Percentiles rank a stretch among this genome's conserved stretches.
phyloP scores from a whole-genome alignment of 1,140 invertebrate genomes.

The Ganaspis sp. region DNA sequence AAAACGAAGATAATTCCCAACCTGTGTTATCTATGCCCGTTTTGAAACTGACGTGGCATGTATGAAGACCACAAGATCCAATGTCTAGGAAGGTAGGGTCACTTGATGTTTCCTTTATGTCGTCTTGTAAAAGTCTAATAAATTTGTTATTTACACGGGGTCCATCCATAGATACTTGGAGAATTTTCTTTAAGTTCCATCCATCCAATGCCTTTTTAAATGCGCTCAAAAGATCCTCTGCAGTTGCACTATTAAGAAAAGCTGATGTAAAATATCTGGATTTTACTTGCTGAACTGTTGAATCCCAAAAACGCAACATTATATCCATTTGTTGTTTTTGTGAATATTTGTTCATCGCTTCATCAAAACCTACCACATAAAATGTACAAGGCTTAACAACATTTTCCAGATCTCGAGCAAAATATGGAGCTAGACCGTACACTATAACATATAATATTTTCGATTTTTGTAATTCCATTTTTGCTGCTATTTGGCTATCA shows the following conservation, averaged over 20 bases:
- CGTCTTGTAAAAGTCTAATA: background rate
- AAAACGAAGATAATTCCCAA: background rate
- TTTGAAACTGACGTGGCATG: background rate
- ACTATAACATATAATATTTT: slow-evolving; percentile 7
- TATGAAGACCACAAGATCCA: background rate
- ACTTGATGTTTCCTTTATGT: background rate
- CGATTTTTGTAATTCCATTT: background rate
- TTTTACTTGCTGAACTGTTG: slow-evolving; percentile 30
- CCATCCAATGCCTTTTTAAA: slow-evolving; percentile 30
- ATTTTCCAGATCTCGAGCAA: background rate
- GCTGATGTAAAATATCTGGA: slow-evolving; percentile 39
- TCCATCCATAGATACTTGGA: slow-evolving; percentile 46
- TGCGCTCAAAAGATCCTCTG: slow-evolving; percentile 30
- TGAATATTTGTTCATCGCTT: slow-evolving; percentile 37
- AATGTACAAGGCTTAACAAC: background rate
- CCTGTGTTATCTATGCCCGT: background rate
- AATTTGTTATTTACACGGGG: slow-evolving; percentile 39
- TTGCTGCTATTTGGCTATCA: background rate
- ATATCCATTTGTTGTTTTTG: slow-evolving; percentile 44
- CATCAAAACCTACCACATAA: slow-evolving; percentile 40
- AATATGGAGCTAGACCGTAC: background rate
- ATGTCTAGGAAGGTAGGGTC: background rate
- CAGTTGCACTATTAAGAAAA: slow-evolving; percentile 33
- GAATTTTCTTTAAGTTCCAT: slow-evolving; percentile 18
- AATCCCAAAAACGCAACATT: slow-evolving; percentile 36